Conservation (phyloP, 2,888 invertebrate genomes). For the Ormia ochracea region DNA sequence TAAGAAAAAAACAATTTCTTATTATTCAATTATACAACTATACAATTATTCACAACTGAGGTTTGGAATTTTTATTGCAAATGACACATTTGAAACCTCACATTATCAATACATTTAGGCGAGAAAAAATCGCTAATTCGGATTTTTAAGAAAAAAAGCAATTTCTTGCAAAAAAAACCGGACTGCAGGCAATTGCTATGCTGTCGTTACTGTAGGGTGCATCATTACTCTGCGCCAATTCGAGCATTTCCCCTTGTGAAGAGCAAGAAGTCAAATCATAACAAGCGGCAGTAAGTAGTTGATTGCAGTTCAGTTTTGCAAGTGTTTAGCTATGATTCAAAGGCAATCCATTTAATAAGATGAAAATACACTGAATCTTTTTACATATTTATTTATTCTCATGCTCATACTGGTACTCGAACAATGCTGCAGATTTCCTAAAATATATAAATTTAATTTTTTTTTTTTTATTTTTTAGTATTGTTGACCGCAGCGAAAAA, state of each 20-base stretch:
- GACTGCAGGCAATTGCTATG: too few species aligned
- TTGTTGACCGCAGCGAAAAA: conserved; percentile 4
- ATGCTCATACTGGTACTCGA: conserved; percentile 24
- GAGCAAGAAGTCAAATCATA: neutral
- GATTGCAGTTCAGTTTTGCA: conserved; percentile 20
- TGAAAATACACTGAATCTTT: conserved; percentile 27
- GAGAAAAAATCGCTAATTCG: too few species aligned
- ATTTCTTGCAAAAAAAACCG: too few species aligned
- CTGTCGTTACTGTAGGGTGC: neutral
- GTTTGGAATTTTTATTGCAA: too few species aligned
- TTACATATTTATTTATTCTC: conserved; percentile 10
- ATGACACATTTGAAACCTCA: too few species aligned
- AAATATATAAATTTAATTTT: conserved; percentile 13
- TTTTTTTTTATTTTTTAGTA: neutral
- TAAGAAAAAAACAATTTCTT: too few species aligned
- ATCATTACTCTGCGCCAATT: neutral
- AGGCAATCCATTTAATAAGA: conserved; percentile 52
- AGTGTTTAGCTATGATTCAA: conserved; percentile 45
- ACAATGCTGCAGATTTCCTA: conserved; percentile 2
- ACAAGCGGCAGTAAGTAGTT: neutral
- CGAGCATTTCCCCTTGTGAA: neutral
- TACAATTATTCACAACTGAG: too few species aligned
- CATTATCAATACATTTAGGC: too few species aligned
- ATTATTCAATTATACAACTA: too few species aligned
- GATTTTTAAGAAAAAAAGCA: too few species aligned